phyloP scores from a whole-genome alignment of 2,113 vertebrate species.

The Tychaedon coryphoeus region DNA sequence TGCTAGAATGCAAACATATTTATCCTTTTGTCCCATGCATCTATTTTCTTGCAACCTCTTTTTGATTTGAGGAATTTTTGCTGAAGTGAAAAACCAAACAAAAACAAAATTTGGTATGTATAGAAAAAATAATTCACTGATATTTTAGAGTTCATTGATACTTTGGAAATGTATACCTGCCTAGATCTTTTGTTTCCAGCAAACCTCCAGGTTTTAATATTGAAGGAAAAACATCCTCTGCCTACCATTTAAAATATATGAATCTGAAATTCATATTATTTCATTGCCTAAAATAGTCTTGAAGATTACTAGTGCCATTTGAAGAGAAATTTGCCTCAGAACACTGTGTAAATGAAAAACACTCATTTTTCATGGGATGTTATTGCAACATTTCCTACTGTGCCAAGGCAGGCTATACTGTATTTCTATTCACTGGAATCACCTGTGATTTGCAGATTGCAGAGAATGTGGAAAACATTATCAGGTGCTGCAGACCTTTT shows the following conservation, averaged over 20 bases:
- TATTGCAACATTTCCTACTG: background rate
- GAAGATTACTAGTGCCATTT: slow-evolving; percentile 20
- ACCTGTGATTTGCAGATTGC: slow-evolving; percentile 50
- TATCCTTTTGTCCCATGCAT: background rate
- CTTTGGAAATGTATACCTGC: background rate
- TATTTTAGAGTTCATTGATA: background rate
- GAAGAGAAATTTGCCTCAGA: slow-evolving; percentile 35
- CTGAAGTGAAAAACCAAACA: background rate
- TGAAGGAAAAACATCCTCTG: background rate
- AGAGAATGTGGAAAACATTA: slow-evolving; percentile 65
- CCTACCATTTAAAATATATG: background rate
- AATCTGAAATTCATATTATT: background rate
- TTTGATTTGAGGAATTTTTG: background rate
- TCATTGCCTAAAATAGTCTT: background rate
- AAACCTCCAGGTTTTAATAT: slow-evolving; percentile 9
- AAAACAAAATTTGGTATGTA: background rate
- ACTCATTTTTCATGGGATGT: background rate
- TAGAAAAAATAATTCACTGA: background rate
- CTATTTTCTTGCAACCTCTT: background rate
- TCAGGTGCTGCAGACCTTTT: slow-evolving; percentile 65
- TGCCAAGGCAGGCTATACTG: background rate
- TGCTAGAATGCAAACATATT: background rate
- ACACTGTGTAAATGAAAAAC: slow-evolving; percentile 21
- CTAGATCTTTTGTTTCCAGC: background rate
- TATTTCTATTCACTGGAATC: background rate